A percentile compares a stretch with the other conserved stretches of the same genome.
phyloP scores from a whole-genome alignment of 2,888 invertebrate genomes.

The Conus canariensis region DNA sequence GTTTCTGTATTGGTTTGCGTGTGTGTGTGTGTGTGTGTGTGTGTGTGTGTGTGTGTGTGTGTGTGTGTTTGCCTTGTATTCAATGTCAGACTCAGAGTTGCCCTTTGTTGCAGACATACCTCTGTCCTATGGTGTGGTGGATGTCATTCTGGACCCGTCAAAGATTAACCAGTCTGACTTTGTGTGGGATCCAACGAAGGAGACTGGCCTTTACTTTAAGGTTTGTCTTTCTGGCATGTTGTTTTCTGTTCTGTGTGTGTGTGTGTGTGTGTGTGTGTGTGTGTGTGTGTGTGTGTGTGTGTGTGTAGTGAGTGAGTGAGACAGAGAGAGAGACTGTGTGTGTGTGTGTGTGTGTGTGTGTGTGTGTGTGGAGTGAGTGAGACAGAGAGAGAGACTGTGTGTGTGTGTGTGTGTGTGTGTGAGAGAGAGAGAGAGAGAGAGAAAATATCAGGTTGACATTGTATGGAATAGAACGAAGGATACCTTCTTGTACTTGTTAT shows the following conservation, averaged over 20 bases:
- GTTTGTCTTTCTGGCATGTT: conserved; percentile 73
- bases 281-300: background rate
- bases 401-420: background rate
- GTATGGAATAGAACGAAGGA: too few species aligned
- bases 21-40: too few species aligned
- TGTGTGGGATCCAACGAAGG: conserved; percentile 97
- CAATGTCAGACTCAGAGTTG: too few species aligned
- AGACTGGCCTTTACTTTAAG: conserved; percentile 96
- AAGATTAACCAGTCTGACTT: conserved; percentile 91
- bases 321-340: background rate
- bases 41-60: too few species aligned
- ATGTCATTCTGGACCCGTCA: conserved; percentile 87
- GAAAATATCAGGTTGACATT: background rate
- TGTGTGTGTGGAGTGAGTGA: too few species aligned
- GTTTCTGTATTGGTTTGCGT: too few species aligned
- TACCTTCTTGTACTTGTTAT: too few species aligned
- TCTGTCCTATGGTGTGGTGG: conserved; percentile 93
- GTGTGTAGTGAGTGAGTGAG: background rate
- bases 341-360: background rate
- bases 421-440: background rate
- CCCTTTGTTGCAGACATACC: conserved; percentile 86
- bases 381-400: background rate
- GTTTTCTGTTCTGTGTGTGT: too few species aligned
- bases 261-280: background rate
- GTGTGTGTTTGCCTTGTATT: too few species aligned